A percentile compares a stretch with the other conserved stretches of the same genome.
These are phyloP conservation scores for Caenorhabditis afra DNA, from an alignment of 2,888 invertebrate genomes.

Conservation along the genomic window DNA sequence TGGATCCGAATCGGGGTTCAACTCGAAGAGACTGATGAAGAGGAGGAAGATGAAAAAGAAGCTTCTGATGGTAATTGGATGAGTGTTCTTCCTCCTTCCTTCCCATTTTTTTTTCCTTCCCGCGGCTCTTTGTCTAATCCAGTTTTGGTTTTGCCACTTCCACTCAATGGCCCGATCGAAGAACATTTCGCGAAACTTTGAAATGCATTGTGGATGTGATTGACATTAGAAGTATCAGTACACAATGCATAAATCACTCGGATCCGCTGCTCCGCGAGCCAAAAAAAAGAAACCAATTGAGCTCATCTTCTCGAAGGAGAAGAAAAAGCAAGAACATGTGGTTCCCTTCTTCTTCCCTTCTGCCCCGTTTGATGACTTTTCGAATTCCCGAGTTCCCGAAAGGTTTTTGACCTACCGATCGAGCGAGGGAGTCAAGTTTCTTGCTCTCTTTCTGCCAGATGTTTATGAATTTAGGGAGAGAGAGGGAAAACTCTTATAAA, in stretches of 20 bases:
- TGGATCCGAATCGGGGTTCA: neutral
- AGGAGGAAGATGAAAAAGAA: neutral
- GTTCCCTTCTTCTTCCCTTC: neutral
- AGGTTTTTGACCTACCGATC: neutral
- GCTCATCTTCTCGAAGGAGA: too few species aligned
- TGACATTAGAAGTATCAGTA: slow-evolving; percentile 15
- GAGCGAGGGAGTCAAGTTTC: neutral
- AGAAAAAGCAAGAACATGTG: slow-evolving; percentile 25
- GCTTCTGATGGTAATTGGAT: slow-evolving; percentile 6
- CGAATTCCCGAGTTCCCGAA: neutral
- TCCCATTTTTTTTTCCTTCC: too few species aligned
- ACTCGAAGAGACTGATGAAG: neutral
- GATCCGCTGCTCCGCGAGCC: too few species aligned
- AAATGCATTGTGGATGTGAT: slow-evolving; percentile 9
- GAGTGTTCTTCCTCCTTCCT: slow-evolving; percentile 12
- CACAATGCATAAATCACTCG: slow-evolving; percentile 30
- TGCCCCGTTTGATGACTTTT: neutral
- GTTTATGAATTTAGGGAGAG: too few species aligned
- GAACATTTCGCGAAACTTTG: neutral
- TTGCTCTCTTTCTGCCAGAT: neutral
- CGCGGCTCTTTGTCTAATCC: neutral
- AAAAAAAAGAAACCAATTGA: too few species aligned
- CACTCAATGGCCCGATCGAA: too few species aligned
- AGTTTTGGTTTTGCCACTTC: neutral
- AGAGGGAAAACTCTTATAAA: too few species aligned